These are phyloP conservation scores for Toxotes jaculatrix DNA, from an alignment of 2,113 vertebrate genomes.

Conservation along the genomic window DNA sequence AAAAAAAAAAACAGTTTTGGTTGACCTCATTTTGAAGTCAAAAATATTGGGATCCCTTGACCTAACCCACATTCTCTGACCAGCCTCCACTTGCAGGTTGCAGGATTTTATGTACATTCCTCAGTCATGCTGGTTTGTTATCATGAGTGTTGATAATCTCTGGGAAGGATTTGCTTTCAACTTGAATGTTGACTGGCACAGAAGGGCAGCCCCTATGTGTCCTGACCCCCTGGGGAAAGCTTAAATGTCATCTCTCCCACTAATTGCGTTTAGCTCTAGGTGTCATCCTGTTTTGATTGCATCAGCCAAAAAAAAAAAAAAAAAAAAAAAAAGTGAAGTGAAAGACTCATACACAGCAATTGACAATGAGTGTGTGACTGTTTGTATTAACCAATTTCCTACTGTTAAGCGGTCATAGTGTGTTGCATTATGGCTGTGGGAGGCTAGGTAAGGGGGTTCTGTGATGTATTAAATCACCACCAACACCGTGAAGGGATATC, in stretches of 20 bases:
- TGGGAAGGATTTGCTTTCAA: slow-evolving; percentile 27
- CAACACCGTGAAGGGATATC: background rate
- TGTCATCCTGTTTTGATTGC: slow-evolving; percentile 51
- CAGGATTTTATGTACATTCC: background rate
- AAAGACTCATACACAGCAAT: background rate
- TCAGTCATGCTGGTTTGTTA: background rate
- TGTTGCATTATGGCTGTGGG: background rate
- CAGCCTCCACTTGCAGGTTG: background rate
- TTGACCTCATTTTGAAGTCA: too few relatives aligned
- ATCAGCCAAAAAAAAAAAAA: slow-evolving; percentile 23
- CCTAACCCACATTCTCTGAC: too few relatives aligned
- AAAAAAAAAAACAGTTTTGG: too few relatives aligned
- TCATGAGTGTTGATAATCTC: slow-evolving; percentile 6
- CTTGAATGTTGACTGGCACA: slow-evolving; percentile 33
- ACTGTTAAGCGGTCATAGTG: background rate
- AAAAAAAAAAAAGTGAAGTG: slow-evolving; percentile 24
- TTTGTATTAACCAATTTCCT: background rate
- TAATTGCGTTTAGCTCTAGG: slow-evolving; percentile 67
- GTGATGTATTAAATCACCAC: background rate
- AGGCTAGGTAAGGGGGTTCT: background rate
- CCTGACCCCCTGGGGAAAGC: slow-evolving; percentile 56
- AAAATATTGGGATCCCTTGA: too few relatives aligned
- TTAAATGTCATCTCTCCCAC: slow-evolving; percentile 74
- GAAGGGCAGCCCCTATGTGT: slow-evolving; percentile 61
- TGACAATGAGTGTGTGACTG: background rate